These are phyloP conservation scores for Rotaria magnacalcarata DNA, from an alignment of 2,888 invertebrate species.

Conservation along the genomic window DNA sequence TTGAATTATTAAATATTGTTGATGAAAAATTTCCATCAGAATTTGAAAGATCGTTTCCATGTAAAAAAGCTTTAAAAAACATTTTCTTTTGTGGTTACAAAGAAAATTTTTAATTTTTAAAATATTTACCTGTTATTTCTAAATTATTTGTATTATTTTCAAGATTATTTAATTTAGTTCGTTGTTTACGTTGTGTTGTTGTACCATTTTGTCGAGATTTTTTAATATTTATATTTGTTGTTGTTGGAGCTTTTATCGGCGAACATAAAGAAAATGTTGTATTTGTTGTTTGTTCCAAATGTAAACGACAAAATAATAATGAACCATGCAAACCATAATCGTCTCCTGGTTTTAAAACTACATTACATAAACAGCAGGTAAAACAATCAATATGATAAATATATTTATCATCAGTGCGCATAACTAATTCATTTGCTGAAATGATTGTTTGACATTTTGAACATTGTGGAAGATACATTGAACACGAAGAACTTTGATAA, in stretches of 20 bases:
- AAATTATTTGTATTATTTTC: conserved; percentile 1
- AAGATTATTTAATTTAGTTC: neutral
- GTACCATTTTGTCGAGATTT: neutral
- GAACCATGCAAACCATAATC: conserved; percentile 16
- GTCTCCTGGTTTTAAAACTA: neutral
- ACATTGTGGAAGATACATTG: neutral
- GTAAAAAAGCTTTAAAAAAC: no score
- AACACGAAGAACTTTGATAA: no score
- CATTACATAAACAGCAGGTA: neutral
- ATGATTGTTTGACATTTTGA: neutral
- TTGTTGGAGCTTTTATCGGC: neutral
- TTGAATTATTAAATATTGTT: no score
- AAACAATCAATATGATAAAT: conserved; percentile 14
- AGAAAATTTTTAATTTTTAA: no score
- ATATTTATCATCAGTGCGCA: neutral
- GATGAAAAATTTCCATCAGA: no score
- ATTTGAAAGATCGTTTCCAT: no score
- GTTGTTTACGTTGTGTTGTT: conserved; percentile 14
- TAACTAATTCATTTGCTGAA: neutral
- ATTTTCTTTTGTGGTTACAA: no score
- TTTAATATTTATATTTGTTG: neutral
- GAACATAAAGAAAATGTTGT: neutral
- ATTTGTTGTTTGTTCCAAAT: conserved; percentile 9
- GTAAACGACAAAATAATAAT: conserved; percentile 16
- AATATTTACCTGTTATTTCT: no score